phyloP scores from a whole-genome alignment of 2,888 invertebrate genomes.

The Thumatha senex region DNA sequence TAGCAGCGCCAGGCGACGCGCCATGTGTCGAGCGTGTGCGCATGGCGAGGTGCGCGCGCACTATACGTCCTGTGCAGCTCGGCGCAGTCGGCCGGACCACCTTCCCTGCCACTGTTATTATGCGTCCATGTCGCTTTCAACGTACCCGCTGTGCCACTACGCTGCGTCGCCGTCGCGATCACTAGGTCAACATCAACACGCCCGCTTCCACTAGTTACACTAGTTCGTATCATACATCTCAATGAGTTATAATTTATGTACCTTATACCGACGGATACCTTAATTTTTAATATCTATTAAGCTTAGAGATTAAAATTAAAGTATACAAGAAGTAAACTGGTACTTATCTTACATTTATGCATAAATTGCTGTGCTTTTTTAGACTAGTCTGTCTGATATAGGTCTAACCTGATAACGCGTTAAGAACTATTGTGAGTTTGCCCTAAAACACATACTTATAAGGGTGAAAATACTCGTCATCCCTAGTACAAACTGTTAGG shows the following conservation, averaged over 20 bases:
- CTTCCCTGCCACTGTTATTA: conserved; percentile 74
- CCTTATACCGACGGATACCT: not conserved
- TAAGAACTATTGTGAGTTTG: too few relatives aligned
- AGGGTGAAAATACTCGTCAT: too few relatives aligned
- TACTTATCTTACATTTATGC: too few relatives aligned
- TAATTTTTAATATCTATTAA: too few relatives aligned
- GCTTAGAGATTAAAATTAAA: too few relatives aligned
- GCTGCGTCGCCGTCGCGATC: conserved; percentile 49
- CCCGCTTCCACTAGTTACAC: conserved; percentile 21
- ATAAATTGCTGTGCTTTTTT: too few relatives aligned
- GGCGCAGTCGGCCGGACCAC: conserved; percentile 49
- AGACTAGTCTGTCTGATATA: too few relatives aligned
- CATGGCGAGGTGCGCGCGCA: conserved; percentile 82
- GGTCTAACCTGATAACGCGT: too few relatives aligned
- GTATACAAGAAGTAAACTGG: too few relatives aligned
- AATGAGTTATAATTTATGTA: not conserved
- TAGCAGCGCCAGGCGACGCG: conserved; percentile 81
- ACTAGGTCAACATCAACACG: conserved; percentile 74
- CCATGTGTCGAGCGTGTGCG: conserved; percentile 78
- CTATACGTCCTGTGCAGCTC: conserved; percentile 58
- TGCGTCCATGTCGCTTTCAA: conserved; percentile 72
- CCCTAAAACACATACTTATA: too few relatives aligned
- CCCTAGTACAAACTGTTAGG: too few relatives aligned
- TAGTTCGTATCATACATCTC: conserved; percentile 9
- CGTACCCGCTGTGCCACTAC: conserved; percentile 36